Evolutionary conservation across 2,888 invertebrate species (phyloP), one percentile per base, ranked within the genome.

Genomic region (Sphaerophoria rueppellii): DNA sequence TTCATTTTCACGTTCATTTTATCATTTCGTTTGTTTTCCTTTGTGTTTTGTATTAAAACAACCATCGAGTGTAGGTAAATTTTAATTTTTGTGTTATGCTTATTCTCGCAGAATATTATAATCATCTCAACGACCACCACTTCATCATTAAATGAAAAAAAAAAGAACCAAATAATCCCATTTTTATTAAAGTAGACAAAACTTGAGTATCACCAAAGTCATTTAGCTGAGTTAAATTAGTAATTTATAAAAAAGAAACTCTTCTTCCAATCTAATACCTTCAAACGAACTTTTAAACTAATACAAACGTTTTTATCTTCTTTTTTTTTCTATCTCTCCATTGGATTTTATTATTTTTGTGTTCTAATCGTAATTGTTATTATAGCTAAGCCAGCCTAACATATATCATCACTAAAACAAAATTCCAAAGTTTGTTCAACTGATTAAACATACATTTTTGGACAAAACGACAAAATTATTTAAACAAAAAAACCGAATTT

Each of bases 331-430:
- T 85, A 55, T 75, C 79, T 86, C 87, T 87, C 87, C 86, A 65
- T 87, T 87, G 78, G 75, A 87, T 82, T 86, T 77, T 88, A 24
- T 54, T 24, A 34, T 48, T 76, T 75, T 65, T 58, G 50, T 57
- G 58, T 69, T 71, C 85, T 85, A 87, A 63, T 86, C 74, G 71
- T 7, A 40, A 75, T 37, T 87, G 80, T 80, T 78, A 82, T 88
- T 89, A 86, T 88, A 91, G 90, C 89, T 90, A 90, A 91, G 89
- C 90, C 91, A 90, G 90, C 90, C 89, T 90, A 90, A 90, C 90
- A 90, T 89, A 89, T 90, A 89, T 89, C 90, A 89, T 89, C 91
- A 90, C 87, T 90, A 89, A 90, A 89, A 87, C 85, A 82, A 85
- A 88, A 89, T 87, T 87, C 87, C 86, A 88, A 87, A 87, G 73